These are phyloP conservation scores for Lochmaea capreae DNA, from an alignment of 2,888 invertebrate species.

Conservation along the genomic window DNA sequence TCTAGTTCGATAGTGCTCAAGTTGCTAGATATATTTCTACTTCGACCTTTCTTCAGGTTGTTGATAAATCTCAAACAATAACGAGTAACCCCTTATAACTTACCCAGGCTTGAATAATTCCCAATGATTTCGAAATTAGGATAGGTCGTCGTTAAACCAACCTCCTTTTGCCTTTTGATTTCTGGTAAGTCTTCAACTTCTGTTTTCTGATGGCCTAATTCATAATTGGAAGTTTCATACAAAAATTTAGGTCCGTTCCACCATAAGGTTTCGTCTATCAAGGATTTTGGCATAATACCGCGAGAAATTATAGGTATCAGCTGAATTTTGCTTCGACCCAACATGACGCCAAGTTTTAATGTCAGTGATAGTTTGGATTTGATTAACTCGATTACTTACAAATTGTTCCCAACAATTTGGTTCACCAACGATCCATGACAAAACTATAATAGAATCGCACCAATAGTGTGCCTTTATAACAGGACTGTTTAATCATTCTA, in stretches of 20 bases:
- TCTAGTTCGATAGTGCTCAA: background rate
- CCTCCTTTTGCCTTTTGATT: background rate
- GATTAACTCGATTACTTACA: constrained; percentile 41
- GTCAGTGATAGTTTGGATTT: constrained; percentile 40
- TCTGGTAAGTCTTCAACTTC: constrained; percentile 3
- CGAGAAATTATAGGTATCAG: too few relatives aligned
- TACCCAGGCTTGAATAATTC: background rate
- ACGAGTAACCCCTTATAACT: background rate
- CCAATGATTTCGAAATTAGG: background rate
- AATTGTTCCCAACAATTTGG: constrained; percentile 38
- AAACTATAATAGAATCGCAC: constrained; percentile 45
- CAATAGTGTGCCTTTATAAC: constrained; percentile 31
- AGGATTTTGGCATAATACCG: background rate
- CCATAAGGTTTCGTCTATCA: background rate
- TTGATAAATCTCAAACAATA: background rate
- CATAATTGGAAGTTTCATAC: background rate
- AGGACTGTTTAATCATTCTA: constrained; percentile 1
- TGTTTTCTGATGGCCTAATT: background rate
- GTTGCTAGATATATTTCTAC: background rate
- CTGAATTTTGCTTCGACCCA: constrained; percentile 25
- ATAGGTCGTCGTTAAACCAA: background rate
- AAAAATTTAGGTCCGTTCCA: constrained; percentile 9
- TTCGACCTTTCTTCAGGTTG: background rate
- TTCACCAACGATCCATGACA: constrained; percentile 37
- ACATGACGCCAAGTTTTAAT: constrained; percentile 34